These are phyloP conservation scores for Spisula subtruncata DNA, from an alignment of 2,888 invertebrate species.

Conservation along the genomic window DNA sequence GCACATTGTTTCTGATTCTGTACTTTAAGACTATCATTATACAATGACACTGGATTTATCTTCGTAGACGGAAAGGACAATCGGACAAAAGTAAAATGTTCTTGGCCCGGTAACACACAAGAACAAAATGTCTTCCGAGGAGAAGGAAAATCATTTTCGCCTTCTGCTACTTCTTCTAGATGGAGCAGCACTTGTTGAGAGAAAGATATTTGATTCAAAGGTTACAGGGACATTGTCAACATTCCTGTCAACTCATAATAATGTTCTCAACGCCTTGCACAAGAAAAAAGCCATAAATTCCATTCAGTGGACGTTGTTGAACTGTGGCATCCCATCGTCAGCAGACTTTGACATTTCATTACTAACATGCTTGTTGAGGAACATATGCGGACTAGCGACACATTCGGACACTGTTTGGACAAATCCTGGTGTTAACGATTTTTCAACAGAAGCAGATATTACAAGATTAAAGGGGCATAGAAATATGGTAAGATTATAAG, in stretches of 20 bases:
- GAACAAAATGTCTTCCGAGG: not conserved
- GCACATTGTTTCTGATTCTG: too few relatives aligned
- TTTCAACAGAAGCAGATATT: not conserved
- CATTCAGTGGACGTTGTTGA: not conserved
- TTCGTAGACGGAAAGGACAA: too few relatives aligned
- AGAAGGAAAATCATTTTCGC: slow-evolving; percentile 6
- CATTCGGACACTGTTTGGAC: not conserved
- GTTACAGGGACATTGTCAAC: not conserved
- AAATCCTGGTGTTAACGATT: not conserved
- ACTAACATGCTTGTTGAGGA: not conserved
- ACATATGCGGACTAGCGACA: slow-evolving; percentile 4
- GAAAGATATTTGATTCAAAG: slow-evolving; percentile 11
- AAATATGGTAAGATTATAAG: not conserved
- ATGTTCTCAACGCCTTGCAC: not conserved
- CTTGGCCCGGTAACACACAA: too few relatives aligned
- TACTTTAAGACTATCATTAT: too few relatives aligned
- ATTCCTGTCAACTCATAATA: not conserved
- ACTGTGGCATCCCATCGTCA: not conserved
- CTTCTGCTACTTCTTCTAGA: not conserved
- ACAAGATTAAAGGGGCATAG: not conserved
- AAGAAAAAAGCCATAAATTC: not conserved
- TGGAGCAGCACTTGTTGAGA: not conserved
- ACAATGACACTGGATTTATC: too few relatives aligned
- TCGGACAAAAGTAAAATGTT: too few relatives aligned
- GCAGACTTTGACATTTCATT: slow-evolving; percentile 12